Base-by-base conservation (phyloP, 2,797 vertebrate species). In the Diplodus puntazzo region DNA sequence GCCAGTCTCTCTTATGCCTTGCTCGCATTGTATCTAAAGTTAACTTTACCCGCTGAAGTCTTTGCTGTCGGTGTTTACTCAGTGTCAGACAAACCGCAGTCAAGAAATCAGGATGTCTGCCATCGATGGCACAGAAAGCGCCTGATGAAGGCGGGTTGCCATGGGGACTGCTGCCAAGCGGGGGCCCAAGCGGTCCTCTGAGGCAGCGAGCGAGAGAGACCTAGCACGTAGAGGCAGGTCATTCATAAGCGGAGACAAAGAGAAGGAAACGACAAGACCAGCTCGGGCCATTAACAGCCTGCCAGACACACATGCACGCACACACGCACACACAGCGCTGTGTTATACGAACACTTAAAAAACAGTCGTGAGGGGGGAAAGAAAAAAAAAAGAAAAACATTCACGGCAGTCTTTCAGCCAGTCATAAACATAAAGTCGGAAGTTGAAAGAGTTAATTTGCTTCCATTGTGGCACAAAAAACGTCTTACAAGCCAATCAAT, bases 171-270 rank as follows among this genome's bases (percentile, higher is more conserved):
- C 81, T 86, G 89, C 86, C 87, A 92, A 92, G 81, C 30, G 8
- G 84, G 89, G 89, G 82, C 87, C 89, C 82, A 82, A 83, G 87
- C 58, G 46, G 70, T 89, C 81, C 81, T 87, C 81, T 27, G 68
- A 80, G 88, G 52, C 76, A 73, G 73, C 53, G 65, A 73, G 71
- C 66, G 77, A 54, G 65, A 79, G 82, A 89, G 90, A 84, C 78
- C 79, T 79, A 80, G 87, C 89, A 86, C 81, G 61, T 87, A 18
- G 74, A 88, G 85, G 92, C 86, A 91, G 92, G 91, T 93, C 90
- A 94, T 95, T 94, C 93, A 93, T 92, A 90, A 93, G 86, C 79
- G 75, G 77, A 87, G 83, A 94, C 92, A 94, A 94, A 93, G 86
- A 90, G 72, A 87, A 88, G 91, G 91, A 94, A 95, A 92, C 66